Percentiles rank a stretch among this genome's conserved stretches.
These are phyloP conservation scores for Irena cyanogastra DNA, from an alignment of 2,113 vertebrate species.

Conservation along the genomic window DNA sequence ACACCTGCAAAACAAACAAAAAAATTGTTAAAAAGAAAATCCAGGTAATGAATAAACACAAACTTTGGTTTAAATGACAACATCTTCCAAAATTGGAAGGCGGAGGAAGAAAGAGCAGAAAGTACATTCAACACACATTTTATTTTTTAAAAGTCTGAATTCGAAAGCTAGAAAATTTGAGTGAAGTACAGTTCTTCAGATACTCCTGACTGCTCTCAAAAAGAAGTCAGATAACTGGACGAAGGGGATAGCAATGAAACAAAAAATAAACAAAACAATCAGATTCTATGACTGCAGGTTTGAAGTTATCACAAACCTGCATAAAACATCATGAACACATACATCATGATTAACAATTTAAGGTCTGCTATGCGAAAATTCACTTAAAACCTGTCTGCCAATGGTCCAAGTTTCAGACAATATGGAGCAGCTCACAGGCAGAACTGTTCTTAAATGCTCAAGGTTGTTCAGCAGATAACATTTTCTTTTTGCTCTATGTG, in stretches of 20 bases:
- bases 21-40: not conserved
- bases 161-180: not conserved
- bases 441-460: not conserved
- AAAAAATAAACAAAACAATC: not conserved
- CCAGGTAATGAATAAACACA: not conserved
- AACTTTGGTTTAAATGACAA: not conserved
- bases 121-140: not conserved
- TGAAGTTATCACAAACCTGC: not conserved
- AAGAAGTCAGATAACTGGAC: not conserved
- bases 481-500: not conserved
- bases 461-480: not conserved
- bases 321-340: not conserved
- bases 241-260: not conserved
- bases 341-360: not conserved
- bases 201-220: not conserved
- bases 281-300: not conserved
- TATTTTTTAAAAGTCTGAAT: not conserved
- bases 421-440: not conserved
- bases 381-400: not conserved
- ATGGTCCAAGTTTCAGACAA: not conserved
- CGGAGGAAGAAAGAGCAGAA: not conserved
- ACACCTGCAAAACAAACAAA: slow-evolving; percentile 75
- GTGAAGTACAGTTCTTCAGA: not conserved
- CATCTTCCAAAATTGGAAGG: not conserved
- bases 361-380: not conserved